Evolutionary conservation across 37 sponge, comb jelly and placozoan genomes (phyloP), one percentile per base, ranked within the genome.

Genomic region (Halichondria panicea): DNA sequence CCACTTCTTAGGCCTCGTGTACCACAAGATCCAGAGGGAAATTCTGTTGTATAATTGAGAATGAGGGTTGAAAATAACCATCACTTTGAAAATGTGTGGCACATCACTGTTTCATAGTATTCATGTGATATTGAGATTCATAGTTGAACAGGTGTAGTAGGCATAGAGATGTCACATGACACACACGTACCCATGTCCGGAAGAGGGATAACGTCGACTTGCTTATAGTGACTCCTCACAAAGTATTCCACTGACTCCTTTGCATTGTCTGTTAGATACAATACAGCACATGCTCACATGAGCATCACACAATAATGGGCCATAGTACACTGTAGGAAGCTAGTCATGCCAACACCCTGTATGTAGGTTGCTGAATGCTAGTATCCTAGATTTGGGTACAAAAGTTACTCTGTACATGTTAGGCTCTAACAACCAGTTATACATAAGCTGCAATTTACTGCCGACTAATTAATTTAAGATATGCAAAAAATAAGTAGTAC

Each of bases 121-220:
- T n/a, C n/a, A n/a, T n/a, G n/a, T n/a, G n/a, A n/a, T n/a, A n/a
- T n/a, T n/a, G n/a, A n/a, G n/a, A n/a, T n/a, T n/a, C n/a, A n/a
- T n/a, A n/a, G n/a, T n/a, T n/a, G n/a, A n/a, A n/a, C n/a, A 18
- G 52, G 52, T 48, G 15, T 18, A 58, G 59, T 7, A 30, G 59
- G 4, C 59, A 30, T 30, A 6, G 30, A 30, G 59, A 15, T 40
- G 6, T 48, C 7, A 0, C 32, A 19, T 31, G 15, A 7, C 31
- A 48, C 52, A 1, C 37, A 72, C 73, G n/a, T 50, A 72, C 73
- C 73, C 57, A 72, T 53, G 37, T 76, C 77, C 12, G 77, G 77
- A 13, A 76, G 66, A 44, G 63, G 15, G 36, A 46, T 24, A 1
- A 43, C 40, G 50, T 65, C 43, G 0, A 27, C 18, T 35, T 46